Evolutionary conservation across 1,140 invertebrate species (phyloP).

Genomic region (Hyles euphorbiae): DNA sequence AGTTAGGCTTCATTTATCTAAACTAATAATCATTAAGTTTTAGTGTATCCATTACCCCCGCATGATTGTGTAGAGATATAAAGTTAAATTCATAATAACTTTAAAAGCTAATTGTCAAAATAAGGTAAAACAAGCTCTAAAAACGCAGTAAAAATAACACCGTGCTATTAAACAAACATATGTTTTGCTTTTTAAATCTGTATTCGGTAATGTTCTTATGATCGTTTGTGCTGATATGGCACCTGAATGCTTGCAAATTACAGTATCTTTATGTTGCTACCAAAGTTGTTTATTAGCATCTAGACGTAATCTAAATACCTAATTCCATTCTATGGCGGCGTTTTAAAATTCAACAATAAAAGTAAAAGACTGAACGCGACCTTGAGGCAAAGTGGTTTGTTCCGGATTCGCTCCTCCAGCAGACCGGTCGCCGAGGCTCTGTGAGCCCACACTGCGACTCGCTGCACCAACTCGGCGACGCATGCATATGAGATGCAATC

Average conservation of each 20-base stretch:
- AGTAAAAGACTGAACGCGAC: conserved; percentile 50
- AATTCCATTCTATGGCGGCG: conserved; percentile 5
- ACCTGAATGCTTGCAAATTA: not conserved
- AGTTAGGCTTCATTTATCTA: too few relatives aligned
- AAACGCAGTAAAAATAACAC: too few relatives aligned
- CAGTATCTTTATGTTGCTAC: not conserved
- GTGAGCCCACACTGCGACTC: conserved; percentile 23
- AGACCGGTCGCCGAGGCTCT: conserved; percentile 41
- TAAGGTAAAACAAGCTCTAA: too few relatives aligned
- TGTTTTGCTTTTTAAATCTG: too few relatives aligned
- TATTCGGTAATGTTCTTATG: too few relatives aligned
- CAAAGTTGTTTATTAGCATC: conserved; percentile 1
- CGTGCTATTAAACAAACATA: too few relatives aligned
- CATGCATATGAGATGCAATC: not conserved
- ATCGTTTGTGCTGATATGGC: too few relatives aligned
- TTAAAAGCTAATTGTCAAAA: too few relatives aligned
- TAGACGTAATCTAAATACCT: conserved; percentile 6
- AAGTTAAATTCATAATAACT: too few relatives aligned
- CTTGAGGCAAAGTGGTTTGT: conserved; percentile 54
- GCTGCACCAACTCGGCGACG: conserved; percentile 7
- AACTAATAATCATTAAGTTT: too few relatives aligned
- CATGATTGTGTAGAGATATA: too few relatives aligned
- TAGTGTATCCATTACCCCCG: too few relatives aligned
- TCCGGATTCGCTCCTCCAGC: conserved; percentile 54
- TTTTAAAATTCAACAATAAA: conserved; percentile 20